Evolutionary conservation across 2,888 invertebrate species (phyloP).

Genomic region (Acleris laterana): DNA sequence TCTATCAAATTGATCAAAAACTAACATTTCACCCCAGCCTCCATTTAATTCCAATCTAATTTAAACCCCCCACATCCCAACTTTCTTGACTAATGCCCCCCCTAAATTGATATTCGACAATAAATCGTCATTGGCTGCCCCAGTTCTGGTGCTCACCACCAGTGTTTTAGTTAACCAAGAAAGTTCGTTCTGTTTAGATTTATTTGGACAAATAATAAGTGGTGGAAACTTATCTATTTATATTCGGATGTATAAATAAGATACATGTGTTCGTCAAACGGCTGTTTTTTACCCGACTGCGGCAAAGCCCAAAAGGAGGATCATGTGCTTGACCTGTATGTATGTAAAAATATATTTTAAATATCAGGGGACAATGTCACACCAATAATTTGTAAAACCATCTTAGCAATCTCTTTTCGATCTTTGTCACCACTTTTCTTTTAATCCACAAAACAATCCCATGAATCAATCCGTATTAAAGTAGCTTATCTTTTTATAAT

Average conservation of each 20-base stretch:
- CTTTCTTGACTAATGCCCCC: constrained; percentile 32
- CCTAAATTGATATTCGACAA: constrained; percentile 29
- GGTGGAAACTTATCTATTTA: not conserved
- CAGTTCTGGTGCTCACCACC: constrained; percentile 5
- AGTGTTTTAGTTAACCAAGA: constrained; percentile 16
- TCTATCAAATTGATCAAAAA: not conserved
- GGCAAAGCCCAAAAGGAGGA: too few species aligned
- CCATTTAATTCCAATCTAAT: constrained; percentile 18
- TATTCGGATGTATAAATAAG: not conserved
- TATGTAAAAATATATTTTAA: too few species aligned
- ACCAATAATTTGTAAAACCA: too few species aligned
- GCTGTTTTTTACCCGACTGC: too few species aligned
- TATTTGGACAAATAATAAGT: constrained; percentile 21
- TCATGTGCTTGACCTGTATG: too few species aligned
- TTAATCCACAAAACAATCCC: too few species aligned
- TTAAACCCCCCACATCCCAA: constrained; percentile 19
- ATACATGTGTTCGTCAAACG: not conserved
- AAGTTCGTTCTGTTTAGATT: constrained; percentile 19
- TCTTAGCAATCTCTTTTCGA: too few species aligned
- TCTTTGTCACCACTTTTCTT: too few species aligned
- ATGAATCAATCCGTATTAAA: too few species aligned
- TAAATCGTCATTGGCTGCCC: constrained; percentile 21
- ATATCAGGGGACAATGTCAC: too few species aligned
- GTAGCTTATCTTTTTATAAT: too few species aligned
- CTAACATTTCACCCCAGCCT: not conserved